phyloP scores from a whole-genome alignment of 2,797 vertebrate species.

The Saxicola maurus region DNA sequence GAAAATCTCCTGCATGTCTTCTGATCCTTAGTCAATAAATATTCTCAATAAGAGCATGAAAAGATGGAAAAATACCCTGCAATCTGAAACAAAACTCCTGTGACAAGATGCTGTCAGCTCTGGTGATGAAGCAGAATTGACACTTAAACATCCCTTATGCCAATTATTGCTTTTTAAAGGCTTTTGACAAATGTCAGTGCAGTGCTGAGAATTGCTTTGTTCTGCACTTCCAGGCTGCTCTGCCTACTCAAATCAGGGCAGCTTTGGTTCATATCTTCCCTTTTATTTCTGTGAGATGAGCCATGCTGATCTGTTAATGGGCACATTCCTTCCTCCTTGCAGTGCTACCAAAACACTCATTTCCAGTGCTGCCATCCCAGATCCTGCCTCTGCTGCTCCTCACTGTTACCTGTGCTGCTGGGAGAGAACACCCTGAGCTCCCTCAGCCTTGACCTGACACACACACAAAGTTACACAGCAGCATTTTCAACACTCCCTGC shows the following conservation, averaged over 20 bases:
- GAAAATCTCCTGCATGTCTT: background rate
- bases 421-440: background rate
- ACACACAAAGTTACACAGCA: background rate
- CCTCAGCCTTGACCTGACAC: background rate
- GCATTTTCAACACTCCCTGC: background rate
- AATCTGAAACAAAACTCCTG: background rate
- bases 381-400: background rate
- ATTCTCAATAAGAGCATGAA: background rate
- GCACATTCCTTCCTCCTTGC: slow-evolving; percentile 34
- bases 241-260: slow-evolving; percentile 1
- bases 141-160: background rate
- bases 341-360: background rate
- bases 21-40: background rate
- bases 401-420: background rate
- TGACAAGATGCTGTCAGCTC: background rate
- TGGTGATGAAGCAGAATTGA: background rate
- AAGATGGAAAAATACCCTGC: background rate
- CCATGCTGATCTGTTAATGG: slow-evolving; percentile 2
- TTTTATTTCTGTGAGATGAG: slow-evolving; percentile 56
- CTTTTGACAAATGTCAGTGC: background rate
- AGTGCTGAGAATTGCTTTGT: background rate
- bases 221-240: background rate
- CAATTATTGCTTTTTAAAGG: background rate
- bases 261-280: background rate
- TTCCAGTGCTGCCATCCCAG: background rate